phyloP scores from a whole-genome alignment of 2,113 vertebrate species.

The Morone chrysops region DNA sequence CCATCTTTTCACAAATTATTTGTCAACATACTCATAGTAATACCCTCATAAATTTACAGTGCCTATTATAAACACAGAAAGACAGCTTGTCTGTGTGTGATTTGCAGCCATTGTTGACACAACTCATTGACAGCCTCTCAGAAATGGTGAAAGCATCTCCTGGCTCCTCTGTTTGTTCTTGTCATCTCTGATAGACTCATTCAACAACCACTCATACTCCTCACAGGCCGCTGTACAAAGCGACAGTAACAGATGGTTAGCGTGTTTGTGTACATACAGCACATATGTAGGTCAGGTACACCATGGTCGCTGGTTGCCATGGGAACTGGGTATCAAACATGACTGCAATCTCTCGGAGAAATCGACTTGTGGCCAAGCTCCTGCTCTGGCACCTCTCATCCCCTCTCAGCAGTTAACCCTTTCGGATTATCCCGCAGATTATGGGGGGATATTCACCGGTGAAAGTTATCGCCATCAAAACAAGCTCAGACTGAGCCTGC shows the following conservation, averaged over 20 bases:
- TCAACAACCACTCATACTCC: constrained; percentile 34
- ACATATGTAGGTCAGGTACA: constrained; percentile 82
- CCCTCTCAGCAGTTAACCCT: constrained; percentile 53
- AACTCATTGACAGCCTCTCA: constrained; percentile 40
- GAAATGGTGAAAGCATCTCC: constrained; percentile 29
- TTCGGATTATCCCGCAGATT: constrained; percentile 60
- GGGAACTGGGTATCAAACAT: constrained; percentile 81
- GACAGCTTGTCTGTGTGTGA: constrained; percentile 19
- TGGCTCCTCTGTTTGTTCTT: constrained; percentile 43
- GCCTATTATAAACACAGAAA: constrained; percentile 17
- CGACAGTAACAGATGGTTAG: constrained; percentile 59
- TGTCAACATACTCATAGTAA: constrained; percentile 8
- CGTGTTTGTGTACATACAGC: constrained; percentile 73
- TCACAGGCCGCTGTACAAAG: not conserved
- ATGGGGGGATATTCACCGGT: constrained; percentile 17
- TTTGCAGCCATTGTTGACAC: constrained; percentile 47
- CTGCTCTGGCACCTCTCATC: constrained; percentile 51
- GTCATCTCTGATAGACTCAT: constrained; percentile 33
- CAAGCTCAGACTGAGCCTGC: constrained; percentile 4
- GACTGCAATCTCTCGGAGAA: constrained; percentile 64
- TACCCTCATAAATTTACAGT: not conserved
- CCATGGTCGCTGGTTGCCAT: constrained; percentile 74
- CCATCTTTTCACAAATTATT: not conserved
- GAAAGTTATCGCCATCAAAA: constrained; percentile 17
- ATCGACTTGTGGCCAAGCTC: constrained; percentile 51